Evolutionary conservation across 2,888 invertebrate genomes (phyloP).

Genomic region (Luperina nickerlii): DNA sequence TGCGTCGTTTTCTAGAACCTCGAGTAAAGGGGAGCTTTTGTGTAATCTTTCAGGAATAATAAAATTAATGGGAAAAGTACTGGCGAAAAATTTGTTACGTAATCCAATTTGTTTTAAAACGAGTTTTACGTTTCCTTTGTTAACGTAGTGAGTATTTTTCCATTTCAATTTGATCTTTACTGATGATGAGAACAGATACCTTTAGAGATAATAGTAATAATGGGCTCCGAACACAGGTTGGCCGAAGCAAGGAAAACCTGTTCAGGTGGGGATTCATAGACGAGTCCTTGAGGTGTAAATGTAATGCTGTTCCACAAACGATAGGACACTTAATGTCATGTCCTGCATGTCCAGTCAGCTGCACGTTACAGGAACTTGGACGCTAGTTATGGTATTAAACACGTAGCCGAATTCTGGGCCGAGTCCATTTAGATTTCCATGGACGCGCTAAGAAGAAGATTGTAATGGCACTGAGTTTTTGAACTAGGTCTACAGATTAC

Average conservation of each 20-base stretch:
- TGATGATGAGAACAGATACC: not conserved
- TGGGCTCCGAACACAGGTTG: not conserved
- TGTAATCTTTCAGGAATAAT: constrained; percentile 34
- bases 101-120: constrained; percentile 39
- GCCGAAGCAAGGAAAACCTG: too few species aligned
- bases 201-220: not conserved
- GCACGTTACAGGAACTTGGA: not conserved
- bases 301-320: not conserved
- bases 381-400: not conserved
- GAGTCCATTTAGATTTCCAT: not conserved
- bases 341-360: not conserved
- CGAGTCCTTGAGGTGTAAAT: not conserved
- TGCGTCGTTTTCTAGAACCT: constrained; percentile 21
- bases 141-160: constrained; percentile 1
- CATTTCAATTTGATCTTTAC: not conserved
- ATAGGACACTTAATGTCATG: too few species aligned
- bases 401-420: not conserved
- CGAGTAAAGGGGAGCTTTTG: constrained; percentile 20
- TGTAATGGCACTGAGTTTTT: not conserved
- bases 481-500: not conserved
- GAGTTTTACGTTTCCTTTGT: constrained; percentile 20
- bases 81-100: constrained; percentile 23
- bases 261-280: not conserved
- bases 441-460: not conserved
- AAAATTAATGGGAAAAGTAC: constrained; percentile 27